A percentile compares a stretch with the other conserved stretches of the same genome.
phyloP scores from a whole-genome alignment of 2,113 vertebrate species.

The Catharus fuscescens region DNA sequence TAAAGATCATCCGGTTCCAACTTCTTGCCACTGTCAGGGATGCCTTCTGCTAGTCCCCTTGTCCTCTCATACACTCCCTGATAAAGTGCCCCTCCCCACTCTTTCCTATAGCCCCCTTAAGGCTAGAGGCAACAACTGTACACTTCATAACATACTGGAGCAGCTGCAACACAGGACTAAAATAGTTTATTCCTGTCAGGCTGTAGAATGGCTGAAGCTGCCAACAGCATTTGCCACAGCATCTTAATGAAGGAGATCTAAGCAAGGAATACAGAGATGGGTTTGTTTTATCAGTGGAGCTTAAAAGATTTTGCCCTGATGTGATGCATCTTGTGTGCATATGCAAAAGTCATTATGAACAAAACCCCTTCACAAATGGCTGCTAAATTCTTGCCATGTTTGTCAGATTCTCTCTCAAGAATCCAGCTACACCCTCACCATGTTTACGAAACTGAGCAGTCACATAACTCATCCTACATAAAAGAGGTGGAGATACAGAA shows the following conservation, averaged over 20 bases:
- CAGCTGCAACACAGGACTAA: neutral
- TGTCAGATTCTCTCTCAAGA: constrained; percentile 19
- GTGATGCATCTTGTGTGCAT: neutral
- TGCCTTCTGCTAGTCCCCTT: neutral
- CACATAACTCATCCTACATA: neutral
- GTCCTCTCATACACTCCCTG: neutral
- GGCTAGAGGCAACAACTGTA: neutral
- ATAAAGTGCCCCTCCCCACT: neutral
- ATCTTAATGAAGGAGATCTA: neutral
- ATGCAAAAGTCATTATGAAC: neutral
- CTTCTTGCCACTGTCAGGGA: neutral
- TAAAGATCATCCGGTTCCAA: neutral
- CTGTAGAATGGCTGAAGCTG: neutral
- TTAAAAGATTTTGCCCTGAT: neutral
- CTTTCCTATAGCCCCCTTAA: neutral
- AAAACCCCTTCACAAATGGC: neutral
- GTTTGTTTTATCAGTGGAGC: neutral
- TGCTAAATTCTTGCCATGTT: constrained; percentile 12
- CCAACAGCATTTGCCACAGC: neutral
- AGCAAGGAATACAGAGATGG: neutral
- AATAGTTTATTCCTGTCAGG: neutral
- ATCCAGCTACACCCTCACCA: neutral
- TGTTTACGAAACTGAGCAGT: neutral
- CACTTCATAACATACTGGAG: neutral
- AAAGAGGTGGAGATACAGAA: neutral